Evolutionary conservation across 2,113 vertebrate species (phyloP), one percentile per base, ranked within the genome.

Genomic region (Dissostichus mawsoni): DNA sequence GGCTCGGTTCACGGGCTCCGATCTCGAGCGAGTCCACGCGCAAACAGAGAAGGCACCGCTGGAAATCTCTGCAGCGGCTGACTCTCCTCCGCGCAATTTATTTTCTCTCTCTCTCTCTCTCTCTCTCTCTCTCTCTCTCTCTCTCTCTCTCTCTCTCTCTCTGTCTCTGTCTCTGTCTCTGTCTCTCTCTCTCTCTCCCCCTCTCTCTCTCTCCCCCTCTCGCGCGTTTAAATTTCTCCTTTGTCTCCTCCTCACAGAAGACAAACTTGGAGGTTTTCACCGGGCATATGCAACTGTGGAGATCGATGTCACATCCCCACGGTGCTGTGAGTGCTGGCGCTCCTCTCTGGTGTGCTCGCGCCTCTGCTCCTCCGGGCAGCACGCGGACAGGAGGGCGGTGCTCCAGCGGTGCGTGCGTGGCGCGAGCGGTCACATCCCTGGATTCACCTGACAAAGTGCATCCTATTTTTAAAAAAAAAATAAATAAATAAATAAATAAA

Each of bases 321-420:
- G 55, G 69, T 66, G 9, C 55, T 17, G 45, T 33, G 67, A 44
- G 51, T 78, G 56, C 14, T 6, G 75, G 33, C 44, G 66, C 33
- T 47, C 59, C 75, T 69, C 78, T 75, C 68, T 45, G 62, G 7
- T 88, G 55, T 62, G 51, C 18, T 79, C 67, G 64, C 68, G 69
- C 23, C 64, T 73, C 84, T 23, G 66, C 75, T 82, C 59, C 74
- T 53, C 69, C 59, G 79, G 76, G 90, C 79, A 62, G 82, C 87
- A 44, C 71, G 81, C 75, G 79, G 70, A 44, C 57, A 41, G 85
- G 85, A 86, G 90, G 91, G 89, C 88, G 91, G 91, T 50, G 89
- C 87, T 88, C 84, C 84, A 75, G 88, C 88, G 73, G 87, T 87
- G 82, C 88, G 57, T 91, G 89, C 86, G 91, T 89, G 84, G 64